Evolutionary conservation across 92 coral and sea anemone species (phyloP).

Genomic region (Hydrozoanthus gracilis): DNA sequence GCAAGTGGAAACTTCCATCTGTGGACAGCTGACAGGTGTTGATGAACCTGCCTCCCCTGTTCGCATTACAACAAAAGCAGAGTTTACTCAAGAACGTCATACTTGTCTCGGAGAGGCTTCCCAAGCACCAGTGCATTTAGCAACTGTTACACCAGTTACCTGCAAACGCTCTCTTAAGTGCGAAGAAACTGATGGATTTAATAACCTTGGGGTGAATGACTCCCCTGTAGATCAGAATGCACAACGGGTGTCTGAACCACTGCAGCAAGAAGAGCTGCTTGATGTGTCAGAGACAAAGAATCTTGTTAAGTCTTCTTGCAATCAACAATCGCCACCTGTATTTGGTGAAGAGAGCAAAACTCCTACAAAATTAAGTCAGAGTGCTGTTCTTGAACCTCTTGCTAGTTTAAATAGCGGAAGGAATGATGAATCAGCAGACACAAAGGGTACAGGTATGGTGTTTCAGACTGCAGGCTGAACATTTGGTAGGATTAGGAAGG

Average conservation of each 20-base stretch:
- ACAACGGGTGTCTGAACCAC: neutral
- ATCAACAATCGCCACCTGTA: neutral
- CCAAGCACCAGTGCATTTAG: neutral
- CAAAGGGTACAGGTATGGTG: slow-evolving; percentile 6
- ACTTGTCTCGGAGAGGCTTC: neutral
- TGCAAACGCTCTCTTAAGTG: neutral
- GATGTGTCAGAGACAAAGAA: neutral
- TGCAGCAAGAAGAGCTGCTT: neutral
- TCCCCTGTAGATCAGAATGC: neutral
- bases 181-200: neutral
- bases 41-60: neutral
- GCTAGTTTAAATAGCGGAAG: too few relatives aligned
- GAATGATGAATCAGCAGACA: neutral
- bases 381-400: neutral
- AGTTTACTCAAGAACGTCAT: neutral
- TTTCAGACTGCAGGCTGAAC: neutral
- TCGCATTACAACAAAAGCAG: neutral
- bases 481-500: neutral
- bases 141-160: neutral
- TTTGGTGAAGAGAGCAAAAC: neutral
- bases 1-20: neutral
- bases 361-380: neutral
- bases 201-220: neutral
- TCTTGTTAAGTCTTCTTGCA: too few relatives aligned
- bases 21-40: neutral